Evolutionary conservation across 53 echinoderm and acorn worm genomes (phyloP), one percentile per base, ranked within the genome.

Genomic region (Stichopus horrens): DNA sequence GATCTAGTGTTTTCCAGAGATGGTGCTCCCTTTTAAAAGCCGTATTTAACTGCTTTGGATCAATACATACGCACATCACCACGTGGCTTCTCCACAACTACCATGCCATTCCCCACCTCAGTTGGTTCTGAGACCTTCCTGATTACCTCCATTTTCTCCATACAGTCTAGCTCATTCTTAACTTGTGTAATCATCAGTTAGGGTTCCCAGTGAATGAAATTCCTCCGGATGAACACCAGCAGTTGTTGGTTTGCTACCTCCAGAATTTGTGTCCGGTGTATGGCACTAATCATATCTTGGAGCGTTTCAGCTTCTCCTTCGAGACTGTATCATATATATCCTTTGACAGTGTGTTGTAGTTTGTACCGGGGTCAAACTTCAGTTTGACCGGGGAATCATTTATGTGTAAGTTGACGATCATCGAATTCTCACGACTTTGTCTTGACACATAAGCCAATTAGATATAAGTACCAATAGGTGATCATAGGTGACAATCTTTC

Each of bases 21-120:
- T 85, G 87, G 16, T 87, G 74, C 57, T 77, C 88, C 23, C 88
- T 76, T 37, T 88, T 88, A 21, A 88, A n/a, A n/a, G n/a, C n/a
- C n/a, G n/a, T n/a, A n/a, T n/a, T n/a, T n/a, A n/a, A n/a, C 65
- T 8, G 77, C 58, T 57, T 88, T 88, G 88, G 88, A 54, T 88
- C 88, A 21, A 88, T 76, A 37, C 78, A 88, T 18, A 88, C 6
- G 58, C 88, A 77, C 59, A 57, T 76, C 60, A 16, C 23, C 57
- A 57, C 58, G 57, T 4, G 76, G 58, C 65, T 77, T 88, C 23
- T 76, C 7, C 4, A 88, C 88, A 21, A 77, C 20, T 76, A 88
- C 88, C n/a, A n/a, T n/a, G 13, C 56, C 59, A 88, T 76, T 88
- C 10, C 76, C 88, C 76, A 76, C 54, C 7, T 76, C 22, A 21